Conservation (phyloP, 1,140 invertebrate genomes). For the Mycetomoellerius zeteki region DNA sequence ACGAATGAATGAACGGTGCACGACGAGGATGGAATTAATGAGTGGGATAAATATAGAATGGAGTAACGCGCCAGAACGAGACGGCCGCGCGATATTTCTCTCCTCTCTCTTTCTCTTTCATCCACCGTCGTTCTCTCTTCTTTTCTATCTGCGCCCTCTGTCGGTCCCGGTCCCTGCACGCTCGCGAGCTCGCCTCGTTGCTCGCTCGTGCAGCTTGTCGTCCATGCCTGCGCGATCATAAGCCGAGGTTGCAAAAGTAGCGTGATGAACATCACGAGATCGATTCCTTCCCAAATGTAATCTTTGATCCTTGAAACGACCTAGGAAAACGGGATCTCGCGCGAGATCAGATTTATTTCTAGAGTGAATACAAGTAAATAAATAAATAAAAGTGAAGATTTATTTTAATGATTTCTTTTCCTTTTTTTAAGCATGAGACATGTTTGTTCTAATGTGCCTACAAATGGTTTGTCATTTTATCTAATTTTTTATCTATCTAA, state of each 20-base stretch:
- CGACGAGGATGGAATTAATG: constrained; percentile 85
- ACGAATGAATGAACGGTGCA: constrained; percentile 85
- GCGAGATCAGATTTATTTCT: not conserved
- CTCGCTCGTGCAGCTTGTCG: constrained; percentile 35
- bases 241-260: constrained; percentile 22
- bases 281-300: not conserved
- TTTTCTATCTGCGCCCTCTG: constrained; percentile 22
- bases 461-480: not conserved
- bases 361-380: not conserved
- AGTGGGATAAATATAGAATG: constrained; percentile 86
- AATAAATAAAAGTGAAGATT: not conserved
- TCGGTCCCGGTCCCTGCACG: constrained; percentile 18
- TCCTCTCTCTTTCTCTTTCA: constrained; percentile 40
- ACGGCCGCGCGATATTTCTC: constrained; percentile 60
- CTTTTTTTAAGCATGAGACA: not conserved
- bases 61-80: constrained; percentile 77
- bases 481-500: no score
- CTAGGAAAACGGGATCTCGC: not conserved
- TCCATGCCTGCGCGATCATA: constrained; percentile 36
- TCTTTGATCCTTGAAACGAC: not conserved
- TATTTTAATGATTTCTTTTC: not conserved
- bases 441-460: not conserved
- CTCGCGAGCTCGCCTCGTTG: constrained; percentile 31
- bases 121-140: constrained; percentile 13
- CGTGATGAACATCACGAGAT: not conserved